Conservation (phyloP, 2,888 invertebrate species). For the Philonicus albiceps region DNA sequence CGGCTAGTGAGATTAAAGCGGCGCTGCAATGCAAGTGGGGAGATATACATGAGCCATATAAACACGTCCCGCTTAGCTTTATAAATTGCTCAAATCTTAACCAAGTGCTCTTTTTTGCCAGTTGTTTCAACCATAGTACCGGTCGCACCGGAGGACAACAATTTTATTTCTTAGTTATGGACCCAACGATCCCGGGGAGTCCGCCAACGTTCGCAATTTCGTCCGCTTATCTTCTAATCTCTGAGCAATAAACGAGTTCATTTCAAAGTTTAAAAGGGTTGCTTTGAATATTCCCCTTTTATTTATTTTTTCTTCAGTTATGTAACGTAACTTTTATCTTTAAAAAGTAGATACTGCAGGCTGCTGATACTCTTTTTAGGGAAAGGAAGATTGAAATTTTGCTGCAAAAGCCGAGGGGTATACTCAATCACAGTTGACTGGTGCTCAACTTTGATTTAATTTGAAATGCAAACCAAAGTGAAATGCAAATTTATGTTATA, state of each 20-base stretch:
- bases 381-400: background rate
- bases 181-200: background rate
- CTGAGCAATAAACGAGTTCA: background rate
- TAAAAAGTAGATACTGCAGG: background rate
- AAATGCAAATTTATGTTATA: constrained; percentile 10
- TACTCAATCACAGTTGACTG: background rate
- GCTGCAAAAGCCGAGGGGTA: background rate
- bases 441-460: background rate
- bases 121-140: background rate
- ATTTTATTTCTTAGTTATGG: background rate
- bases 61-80: background rate
- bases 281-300: background rate
- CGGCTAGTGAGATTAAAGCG: background rate
- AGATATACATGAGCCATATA: background rate
- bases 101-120: background rate
- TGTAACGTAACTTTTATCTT: background rate
- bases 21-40: background rate
- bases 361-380: background rate
- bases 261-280: background rate
- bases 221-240: background rate
- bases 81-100: background rate
- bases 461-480: background rate
- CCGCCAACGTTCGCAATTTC: background rate
- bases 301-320: background rate
- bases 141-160: background rate